Percentiles rank a stretch among this genome's conserved stretches.
phyloP scores from a whole-genome alignment of 2,113 vertebrate species.

The Alosa alosa region DNA sequence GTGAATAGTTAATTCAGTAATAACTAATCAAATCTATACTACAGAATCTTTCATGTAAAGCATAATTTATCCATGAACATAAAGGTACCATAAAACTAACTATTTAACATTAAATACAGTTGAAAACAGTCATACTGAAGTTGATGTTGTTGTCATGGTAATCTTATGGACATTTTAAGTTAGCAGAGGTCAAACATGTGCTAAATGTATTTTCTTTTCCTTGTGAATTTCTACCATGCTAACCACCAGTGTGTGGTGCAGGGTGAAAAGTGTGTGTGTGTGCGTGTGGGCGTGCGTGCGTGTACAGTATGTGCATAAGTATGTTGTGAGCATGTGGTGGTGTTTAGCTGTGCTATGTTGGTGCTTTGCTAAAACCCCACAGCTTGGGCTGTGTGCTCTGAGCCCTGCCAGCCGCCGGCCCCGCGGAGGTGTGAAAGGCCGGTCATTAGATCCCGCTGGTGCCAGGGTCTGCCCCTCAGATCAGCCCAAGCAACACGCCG shows the following conservation, averaged over 20 bases:
- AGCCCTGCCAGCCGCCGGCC: constrained; percentile 19
- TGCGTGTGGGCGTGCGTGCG: not conserved
- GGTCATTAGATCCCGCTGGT: constrained; percentile 40
- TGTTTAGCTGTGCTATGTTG: not conserved
- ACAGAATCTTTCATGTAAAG: not conserved
- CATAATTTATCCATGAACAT: not conserved
- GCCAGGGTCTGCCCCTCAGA: constrained; percentile 17
- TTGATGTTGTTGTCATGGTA: not conserved
- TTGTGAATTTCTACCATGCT: not conserved
- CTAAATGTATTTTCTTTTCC: not conserved
- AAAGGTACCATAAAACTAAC: not conserved
- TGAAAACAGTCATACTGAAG: not conserved
- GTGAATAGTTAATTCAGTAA: not conserved
- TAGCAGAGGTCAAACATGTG: not conserved
- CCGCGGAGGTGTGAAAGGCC: constrained; percentile 41
- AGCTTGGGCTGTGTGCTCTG: not conserved
- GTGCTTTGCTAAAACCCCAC: not conserved
- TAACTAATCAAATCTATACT: not conserved
- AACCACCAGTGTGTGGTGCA: not conserved
- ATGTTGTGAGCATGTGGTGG: not conserved
- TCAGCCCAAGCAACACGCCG: not conserved
- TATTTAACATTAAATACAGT: not conserved
- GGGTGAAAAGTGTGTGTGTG: not conserved
- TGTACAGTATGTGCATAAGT: not conserved
- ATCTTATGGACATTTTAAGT: not conserved